A percentile compares a stretch with the other conserved stretches of the same genome.
Conservation (phyloP, 2,888 invertebrate genomes). For the Nomada lathburiana region DNA sequence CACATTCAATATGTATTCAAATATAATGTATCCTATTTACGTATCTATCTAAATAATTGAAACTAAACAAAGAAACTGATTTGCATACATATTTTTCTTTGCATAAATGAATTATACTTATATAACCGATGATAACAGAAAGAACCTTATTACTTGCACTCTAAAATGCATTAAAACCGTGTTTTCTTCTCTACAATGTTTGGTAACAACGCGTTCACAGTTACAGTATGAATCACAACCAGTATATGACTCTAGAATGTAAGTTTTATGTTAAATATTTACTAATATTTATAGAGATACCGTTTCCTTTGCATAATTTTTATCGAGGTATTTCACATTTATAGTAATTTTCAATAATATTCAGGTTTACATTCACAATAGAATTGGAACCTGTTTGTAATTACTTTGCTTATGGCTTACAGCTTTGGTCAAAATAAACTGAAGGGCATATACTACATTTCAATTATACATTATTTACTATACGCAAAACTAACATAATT, state of each 20-base stretch:
- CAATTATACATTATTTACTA: constrained; percentile 26
- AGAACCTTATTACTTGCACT: constrained; percentile 44
- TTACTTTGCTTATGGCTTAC: constrained; percentile 55
- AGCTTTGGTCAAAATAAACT: constrained; percentile 71
- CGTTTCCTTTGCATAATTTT: constrained; percentile 33
- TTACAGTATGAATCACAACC: constrained; percentile 70
- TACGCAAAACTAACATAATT: constrained; percentile 15
- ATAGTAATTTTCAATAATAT: constrained; percentile 50
- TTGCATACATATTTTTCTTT: constrained; percentile 11
- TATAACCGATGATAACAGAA: constrained; percentile 29
- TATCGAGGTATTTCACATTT: constrained; percentile 70
- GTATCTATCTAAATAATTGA: constrained; percentile 22
- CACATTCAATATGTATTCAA: constrained; percentile 1
- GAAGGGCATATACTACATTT: constrained; percentile 39
- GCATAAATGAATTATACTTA: constrained; percentile 24
- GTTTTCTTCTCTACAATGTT: constrained; percentile 37
- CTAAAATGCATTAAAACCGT: constrained; percentile 28
- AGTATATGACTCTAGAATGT: constrained; percentile 65
- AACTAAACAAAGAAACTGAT: constrained; percentile 36
- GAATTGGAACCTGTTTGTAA: constrained; percentile 48
- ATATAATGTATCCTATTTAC: constrained; percentile 9
- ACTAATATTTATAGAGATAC: constrained; percentile 61
- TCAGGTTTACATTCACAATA: constrained; percentile 46
- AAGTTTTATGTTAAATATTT: constrained; percentile 61
- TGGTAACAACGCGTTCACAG: constrained; percentile 70